Evolutionary conservation across 2,797 vertebrate genomes (phyloP).

Genomic region (Kryptolebias ocellatus): DNA sequence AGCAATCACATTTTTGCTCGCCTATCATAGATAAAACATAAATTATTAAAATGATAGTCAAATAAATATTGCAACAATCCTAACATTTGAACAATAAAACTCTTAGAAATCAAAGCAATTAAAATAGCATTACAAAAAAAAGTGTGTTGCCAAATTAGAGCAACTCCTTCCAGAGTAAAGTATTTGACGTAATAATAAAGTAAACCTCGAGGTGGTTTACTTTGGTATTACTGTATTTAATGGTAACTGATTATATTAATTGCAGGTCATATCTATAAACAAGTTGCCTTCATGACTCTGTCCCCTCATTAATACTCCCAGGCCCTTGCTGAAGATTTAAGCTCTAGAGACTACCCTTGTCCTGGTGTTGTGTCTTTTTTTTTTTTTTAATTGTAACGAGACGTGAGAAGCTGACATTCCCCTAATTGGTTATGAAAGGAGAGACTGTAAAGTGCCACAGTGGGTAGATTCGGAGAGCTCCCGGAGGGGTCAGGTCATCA

Average conservation of each 20-base stretch:
- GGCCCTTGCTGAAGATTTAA: slow-evolving; percentile 41
- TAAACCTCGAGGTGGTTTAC: too few species aligned
- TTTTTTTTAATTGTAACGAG: slow-evolving; percentile 49
- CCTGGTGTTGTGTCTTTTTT: slow-evolving; percentile 67
- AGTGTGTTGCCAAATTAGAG: too few species aligned
- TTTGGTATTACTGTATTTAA: too few species aligned
- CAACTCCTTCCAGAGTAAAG: too few species aligned
- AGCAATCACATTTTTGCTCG: too few species aligned
- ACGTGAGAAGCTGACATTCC: slow-evolving; percentile 79
- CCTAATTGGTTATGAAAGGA: slow-evolving; percentile 77
- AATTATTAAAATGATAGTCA: neutral
- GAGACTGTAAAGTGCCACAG: slow-evolving; percentile 65
- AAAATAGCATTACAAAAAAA: too few species aligned
- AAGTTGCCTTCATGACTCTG: slow-evolving; percentile 21
- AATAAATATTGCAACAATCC: neutral
- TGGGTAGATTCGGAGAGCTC: slow-evolving; percentile 58
- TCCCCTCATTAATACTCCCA: slow-evolving; percentile 53
- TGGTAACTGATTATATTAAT: neutral
- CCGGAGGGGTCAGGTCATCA: slow-evolving; percentile 58
- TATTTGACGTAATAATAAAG: too few species aligned
- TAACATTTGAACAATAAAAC: neutral
- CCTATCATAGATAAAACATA: too few species aligned
- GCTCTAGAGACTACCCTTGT: slow-evolving; percentile 55
- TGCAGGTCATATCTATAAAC: slow-evolving; percentile 19
- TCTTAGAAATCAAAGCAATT: too few species aligned